Percentiles rank a stretch among this genome's conserved stretches.
phyloP scores from a whole-genome alignment of 2,888 invertebrate genomes.

The Ganaspis brasiliensis region DNA sequence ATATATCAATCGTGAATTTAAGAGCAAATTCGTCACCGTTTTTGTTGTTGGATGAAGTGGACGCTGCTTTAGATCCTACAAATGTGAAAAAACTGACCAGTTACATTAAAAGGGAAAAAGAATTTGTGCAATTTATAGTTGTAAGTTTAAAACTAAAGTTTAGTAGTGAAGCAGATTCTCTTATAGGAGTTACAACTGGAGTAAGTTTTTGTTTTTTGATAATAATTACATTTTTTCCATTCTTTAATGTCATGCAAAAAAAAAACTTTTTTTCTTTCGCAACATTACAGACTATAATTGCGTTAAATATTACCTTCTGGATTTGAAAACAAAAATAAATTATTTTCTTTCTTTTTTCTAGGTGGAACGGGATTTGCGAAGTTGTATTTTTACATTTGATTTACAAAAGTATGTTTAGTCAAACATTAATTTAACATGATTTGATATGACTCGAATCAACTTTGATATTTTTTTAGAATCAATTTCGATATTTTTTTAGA shows the following conservation, averaged over 20 bases:
- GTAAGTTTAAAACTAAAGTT: conserved; percentile 99
- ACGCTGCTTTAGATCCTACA: conserved; percentile 98
- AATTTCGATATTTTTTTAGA: too few species aligned
- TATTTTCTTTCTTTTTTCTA: background rate
- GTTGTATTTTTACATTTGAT: background rate
- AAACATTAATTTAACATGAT: too few species aligned
- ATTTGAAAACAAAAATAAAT: too few species aligned
- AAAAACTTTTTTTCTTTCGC: too few species aligned
- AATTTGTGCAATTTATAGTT: conserved; percentile 94
- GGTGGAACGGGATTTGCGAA: background rate
- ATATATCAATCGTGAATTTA: too few species aligned
- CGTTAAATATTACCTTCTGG: too few species aligned
- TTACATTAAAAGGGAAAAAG: conserved; percentile 93
- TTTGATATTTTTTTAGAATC: too few species aligned
- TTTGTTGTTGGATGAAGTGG: conserved; percentile 98
- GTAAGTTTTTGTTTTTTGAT: background rate
- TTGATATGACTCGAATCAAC: too few species aligned
- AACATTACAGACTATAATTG: too few species aligned
- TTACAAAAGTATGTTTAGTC: background rate
- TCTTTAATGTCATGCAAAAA: too few species aligned
- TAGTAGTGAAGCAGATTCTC: conserved; percentile 78
- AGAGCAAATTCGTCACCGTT: conserved; percentile 97
- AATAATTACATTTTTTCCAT: background rate
- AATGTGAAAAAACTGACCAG: conserved; percentile 98
- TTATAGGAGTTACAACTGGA: background rate